Percentiles rank a stretch among this genome's conserved stretches.
Evolutionary conservation across 2,113 vertebrate genomes (phyloP).

Genomic region (Choloepus hoffmanni): DNA sequence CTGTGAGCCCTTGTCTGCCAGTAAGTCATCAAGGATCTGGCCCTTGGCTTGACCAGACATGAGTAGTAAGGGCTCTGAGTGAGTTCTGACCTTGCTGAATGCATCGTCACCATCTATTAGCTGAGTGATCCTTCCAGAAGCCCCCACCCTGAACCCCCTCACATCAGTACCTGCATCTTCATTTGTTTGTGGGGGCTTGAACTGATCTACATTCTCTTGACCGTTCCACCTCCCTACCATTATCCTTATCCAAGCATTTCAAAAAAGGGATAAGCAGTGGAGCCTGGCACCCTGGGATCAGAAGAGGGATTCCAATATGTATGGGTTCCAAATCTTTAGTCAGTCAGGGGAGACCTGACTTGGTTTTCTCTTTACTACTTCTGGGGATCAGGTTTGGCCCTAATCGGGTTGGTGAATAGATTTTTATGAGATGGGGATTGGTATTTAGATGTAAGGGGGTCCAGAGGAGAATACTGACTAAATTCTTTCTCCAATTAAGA

Average conservation of each 20-base stretch:
- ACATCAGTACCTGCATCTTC: neutral
- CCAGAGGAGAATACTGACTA: neutral
- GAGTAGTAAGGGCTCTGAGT: neutral
- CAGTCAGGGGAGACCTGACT: neutral
- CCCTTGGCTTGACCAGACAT: neutral
- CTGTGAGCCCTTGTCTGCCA: neutral
- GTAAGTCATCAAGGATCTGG: neutral
- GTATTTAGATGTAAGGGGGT: neutral
- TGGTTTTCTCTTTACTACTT: neutral
- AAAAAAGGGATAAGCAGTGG: neutral
- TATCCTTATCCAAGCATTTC: neutral
- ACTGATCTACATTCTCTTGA: neutral
- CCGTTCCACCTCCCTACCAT: neutral
- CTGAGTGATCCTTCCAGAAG: neutral
- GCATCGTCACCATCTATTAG: neutral
- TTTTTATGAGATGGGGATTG: neutral
- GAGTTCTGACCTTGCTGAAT: neutral
- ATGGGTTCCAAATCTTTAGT: neutral
- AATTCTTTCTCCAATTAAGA: conserved; percentile 3
- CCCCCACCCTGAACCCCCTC: fast-evolving
- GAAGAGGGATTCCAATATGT: neutral
- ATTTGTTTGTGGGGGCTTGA: neutral
- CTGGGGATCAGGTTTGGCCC: neutral
- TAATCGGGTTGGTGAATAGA: neutral
- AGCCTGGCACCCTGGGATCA: neutral